Base-by-base conservation (phyloP, 2,113 vertebrate genomes). In the Anguilla rostrata region DNA sequence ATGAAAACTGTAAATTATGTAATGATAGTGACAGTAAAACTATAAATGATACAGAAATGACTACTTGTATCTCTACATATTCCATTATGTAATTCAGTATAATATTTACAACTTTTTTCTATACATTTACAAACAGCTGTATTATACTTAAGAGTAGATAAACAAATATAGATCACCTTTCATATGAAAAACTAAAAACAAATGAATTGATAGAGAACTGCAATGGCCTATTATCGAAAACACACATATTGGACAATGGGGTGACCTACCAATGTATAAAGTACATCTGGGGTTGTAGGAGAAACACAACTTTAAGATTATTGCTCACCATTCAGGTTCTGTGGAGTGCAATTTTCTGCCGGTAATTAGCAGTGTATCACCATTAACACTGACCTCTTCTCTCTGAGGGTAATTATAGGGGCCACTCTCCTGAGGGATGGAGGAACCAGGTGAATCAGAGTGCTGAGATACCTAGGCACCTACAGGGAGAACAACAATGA, bases 391-490 rank as follows among this genome's bases (percentile, higher is more conserved):
- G 71, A 81, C 88, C 86, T 78, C 46, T 53, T 60, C 39, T 43
- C 43, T 40, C 4, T 46, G 86, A 83, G 89, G 85, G 87, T 92
- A 92, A 92, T 87, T 88, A 92, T 85, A 85, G 78, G 85, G 53
- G 75, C 86, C 83, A 39, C 85, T 89, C 88, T 88, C 71, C 66
- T 20, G 39, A 7, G 66, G 78, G 66, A 86, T 81, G 87, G 39
- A 41, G 83, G 57, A 89, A 57, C 57, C 2, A 83, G 71, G 81
- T 86, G 7, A 85, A 41, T 91, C 40, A 84, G 88, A 85, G 46
- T 8, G 22, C 22, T 5, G 46, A 84, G 84, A 81, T 7, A 6
- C 53, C 41, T 79, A 9, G 85, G 87, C 78, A 43, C 79, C 71
- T 83, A 66, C 60, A 66, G 18, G 18, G 60, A 9, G 22, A 78